Percentiles rank a stretch among this genome's conserved stretches.
These are phyloP conservation scores for Vanacampus margaritifer DNA, from an alignment of 2,113 vertebrate genomes.

Conservation along the genomic window DNA sequence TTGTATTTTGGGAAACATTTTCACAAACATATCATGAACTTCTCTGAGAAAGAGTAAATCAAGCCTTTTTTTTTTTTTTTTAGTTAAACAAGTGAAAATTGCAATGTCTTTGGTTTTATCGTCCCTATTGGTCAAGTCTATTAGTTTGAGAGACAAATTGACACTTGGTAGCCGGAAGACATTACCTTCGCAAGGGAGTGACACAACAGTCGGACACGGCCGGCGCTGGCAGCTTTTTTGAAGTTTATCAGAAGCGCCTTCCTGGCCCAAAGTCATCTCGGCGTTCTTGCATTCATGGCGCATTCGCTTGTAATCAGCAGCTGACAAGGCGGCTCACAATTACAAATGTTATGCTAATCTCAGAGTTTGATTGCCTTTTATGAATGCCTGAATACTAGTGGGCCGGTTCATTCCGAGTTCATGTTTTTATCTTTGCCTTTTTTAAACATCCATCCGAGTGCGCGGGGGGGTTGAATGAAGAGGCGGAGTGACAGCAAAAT, in stretches of 20 bases:
- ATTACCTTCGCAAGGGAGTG: not conserved
- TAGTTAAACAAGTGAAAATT: not conserved
- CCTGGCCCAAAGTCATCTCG: not conserved
- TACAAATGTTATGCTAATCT: not conserved
- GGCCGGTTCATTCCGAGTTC: conserved; percentile 1
- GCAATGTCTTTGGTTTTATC: not conserved
- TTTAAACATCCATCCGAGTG: not conserved
- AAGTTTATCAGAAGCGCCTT: not conserved
- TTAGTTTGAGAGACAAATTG: not conserved
- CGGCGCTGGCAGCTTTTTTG: not conserved
- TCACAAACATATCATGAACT: not conserved
- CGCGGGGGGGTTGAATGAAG: not conserved
- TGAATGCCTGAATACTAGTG: not conserved
- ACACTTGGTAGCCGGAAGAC: not conserved
- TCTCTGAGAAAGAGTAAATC: not conserved
- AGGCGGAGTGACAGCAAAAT: not conserved
- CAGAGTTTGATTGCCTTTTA: conserved; percentile 1
- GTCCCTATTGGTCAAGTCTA: not conserved
- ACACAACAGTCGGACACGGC: not conserved
- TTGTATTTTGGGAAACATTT: not conserved
- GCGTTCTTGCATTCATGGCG: not conserved
- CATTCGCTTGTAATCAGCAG: not conserved
- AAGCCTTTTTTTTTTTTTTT: not conserved
- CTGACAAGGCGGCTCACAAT: conserved; percentile 5
- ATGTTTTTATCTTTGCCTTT: not conserved